Conservation (phyloP, 2,888 invertebrate genomes). For the Stenodera caucasica region DNA sequence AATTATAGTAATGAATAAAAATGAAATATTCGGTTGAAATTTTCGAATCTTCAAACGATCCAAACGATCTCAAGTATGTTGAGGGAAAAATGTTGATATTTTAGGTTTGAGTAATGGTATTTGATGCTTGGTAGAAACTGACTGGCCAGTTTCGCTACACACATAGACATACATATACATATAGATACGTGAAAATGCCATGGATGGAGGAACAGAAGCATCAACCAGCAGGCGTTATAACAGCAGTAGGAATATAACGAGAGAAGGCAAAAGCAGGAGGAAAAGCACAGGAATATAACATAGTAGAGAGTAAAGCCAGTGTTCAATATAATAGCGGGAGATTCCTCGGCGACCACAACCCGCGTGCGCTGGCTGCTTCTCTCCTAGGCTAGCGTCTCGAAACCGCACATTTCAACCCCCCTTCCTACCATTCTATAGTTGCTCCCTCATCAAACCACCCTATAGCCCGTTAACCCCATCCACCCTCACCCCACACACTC, state of each 20-base stretch:
- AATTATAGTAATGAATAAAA: neutral
- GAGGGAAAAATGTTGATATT: neutral
- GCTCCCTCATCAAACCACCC: slow-evolving; percentile 31
- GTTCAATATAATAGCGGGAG: slow-evolving; percentile 57
- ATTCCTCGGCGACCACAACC: slow-evolving; percentile 57
- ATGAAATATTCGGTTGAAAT: neutral
- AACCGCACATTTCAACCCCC: slow-evolving; percentile 56
- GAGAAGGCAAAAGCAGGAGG: slow-evolving; percentile 12
- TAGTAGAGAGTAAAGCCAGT: slow-evolving; percentile 48
- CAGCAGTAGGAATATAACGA: slow-evolving; percentile 13
- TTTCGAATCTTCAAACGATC: neutral
- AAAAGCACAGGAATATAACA: slow-evolving; percentile 11
- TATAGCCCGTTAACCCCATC: slow-evolving; percentile 33
- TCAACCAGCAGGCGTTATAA: slow-evolving; percentile 8
- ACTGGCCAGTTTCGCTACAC: neutral
- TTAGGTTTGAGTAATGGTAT: neutral
- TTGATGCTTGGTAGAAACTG: neutral
- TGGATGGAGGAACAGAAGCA: slow-evolving; percentile 17
- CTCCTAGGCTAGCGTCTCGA: slow-evolving; percentile 56
- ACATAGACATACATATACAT: too few species aligned
- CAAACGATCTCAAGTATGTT: slow-evolving; percentile 3
- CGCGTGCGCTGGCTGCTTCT: slow-evolving; percentile 52
- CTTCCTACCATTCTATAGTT: too few species aligned
- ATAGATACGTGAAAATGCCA: slow-evolving; percentile 22
- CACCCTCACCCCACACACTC: too few species aligned